Evolutionary conservation across 1,140 invertebrate genomes (phyloP).

Genomic region (Zeugodacus cucurbitae): DNA sequence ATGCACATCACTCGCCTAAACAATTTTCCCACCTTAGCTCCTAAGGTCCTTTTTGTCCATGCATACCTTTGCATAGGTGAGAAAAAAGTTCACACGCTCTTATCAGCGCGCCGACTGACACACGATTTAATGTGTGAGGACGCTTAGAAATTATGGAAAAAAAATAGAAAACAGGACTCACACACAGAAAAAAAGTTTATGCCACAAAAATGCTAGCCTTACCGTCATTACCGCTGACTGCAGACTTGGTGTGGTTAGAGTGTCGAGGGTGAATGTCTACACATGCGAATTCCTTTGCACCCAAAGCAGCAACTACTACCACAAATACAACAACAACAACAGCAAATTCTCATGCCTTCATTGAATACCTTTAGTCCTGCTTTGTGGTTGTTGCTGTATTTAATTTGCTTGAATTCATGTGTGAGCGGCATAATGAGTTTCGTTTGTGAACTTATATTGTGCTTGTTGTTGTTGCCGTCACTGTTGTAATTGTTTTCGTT

Average conservation of each 20-base stretch:
- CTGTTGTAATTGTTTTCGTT: not conserved
- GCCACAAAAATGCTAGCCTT: not conserved
- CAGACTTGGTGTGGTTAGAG: not conserved
- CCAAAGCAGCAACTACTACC: not conserved
- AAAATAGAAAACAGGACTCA: not conserved
- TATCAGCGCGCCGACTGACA: not conserved
- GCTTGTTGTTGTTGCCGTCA: not conserved
- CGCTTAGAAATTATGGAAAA: not conserved
- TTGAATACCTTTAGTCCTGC: not conserved
- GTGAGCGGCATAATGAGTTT: conserved; percentile 15
- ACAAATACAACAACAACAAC: not conserved
- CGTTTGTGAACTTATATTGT: not conserved
- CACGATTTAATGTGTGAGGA: conserved; percentile 1
- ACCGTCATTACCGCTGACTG: not conserved
- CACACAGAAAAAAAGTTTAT: too few relatives aligned
- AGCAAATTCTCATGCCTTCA: not conserved
- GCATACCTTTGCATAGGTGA: conserved; percentile 26
- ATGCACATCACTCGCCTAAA: not conserved
- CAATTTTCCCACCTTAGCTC: not conserved
- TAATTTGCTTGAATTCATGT: not conserved
- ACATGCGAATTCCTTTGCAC: conserved; percentile 16
- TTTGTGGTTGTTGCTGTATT: too few relatives aligned
- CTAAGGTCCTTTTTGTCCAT: not conserved
- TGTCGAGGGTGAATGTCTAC: not conserved
- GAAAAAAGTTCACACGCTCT: conserved; percentile 29